Evolutionary conservation across 2,888 invertebrate genomes (phyloP), one percentile per base, ranked within the genome.

Genomic region (Ochropleura leucogaster): DNA sequence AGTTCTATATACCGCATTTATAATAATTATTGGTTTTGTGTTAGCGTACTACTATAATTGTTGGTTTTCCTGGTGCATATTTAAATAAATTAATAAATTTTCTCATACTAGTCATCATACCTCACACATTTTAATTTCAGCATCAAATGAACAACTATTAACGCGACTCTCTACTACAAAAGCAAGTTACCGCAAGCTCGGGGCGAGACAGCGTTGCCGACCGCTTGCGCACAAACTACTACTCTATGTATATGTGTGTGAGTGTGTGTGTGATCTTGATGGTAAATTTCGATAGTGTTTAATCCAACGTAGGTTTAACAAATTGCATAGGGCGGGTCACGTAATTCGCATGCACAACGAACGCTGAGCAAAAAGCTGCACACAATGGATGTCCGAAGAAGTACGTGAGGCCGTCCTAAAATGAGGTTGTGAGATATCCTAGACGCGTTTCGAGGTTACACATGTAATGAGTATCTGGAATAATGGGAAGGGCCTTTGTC

Each of bases 121-220:
- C 10, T 60, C 18, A 10, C 18, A 12, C 18, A 4, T 60, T n/a
- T n/a, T 44, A n/a, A n/a, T 40, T 40, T 51, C 6, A 70, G 72
- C 16, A 68, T 85, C 73, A 10, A 90, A 87, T 80, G 6, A 64
- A 9, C 0, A n/a, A 16, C 82, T 89, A 67, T 74, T 78, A 89
- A 83, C 77, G 20, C 20, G 82, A 92, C 18, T 83, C 20, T 14
- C 10, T 44, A 49, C 64, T 72, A 82, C 80, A 78, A 88, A 89
- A 91, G 88, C 89, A 90, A 91, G 92, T 90, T 92, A 91, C 90
- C 90, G 81, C 90, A 90, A 89, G 89, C 90, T 89, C 86, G 87
- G 79, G 89, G 89, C 90, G 86, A 86, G 87, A 88, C 90, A 88
- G 84, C 86, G 89, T 90, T 86, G 86, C 87, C 87, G 88, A 88